A percentile compares a stretch with the other conserved stretches of the same genome.
These are phyloP conservation scores for Ptychoptera albimana DNA, from an alignment of 2,888 invertebrate species.

Conservation along the genomic window DNA sequence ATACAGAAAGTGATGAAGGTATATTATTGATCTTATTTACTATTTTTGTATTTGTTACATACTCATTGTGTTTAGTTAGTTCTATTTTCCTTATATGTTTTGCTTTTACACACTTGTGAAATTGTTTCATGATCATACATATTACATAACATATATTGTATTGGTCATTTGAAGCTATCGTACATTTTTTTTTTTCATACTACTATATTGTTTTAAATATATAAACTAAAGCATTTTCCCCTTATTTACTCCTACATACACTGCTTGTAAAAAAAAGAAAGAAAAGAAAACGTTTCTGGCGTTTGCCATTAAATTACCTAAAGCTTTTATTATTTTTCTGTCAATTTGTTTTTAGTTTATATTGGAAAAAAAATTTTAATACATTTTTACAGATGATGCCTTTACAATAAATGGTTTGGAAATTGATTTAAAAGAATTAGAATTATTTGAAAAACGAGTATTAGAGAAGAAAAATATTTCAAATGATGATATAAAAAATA, in stretches of 20 bases:
- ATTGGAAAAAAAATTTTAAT: conserved; percentile 5
- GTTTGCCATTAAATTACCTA: neutral
- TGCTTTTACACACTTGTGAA: conserved; percentile 6
- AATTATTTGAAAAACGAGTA: conserved; percentile 24
- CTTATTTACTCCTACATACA: no score
- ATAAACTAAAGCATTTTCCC: no score
- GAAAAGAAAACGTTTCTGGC: no score
- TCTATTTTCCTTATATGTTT: neutral
- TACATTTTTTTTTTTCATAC: no score
- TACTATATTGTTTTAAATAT: no score
- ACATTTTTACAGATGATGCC: conserved; percentile 14
- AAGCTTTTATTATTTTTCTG: neutral
- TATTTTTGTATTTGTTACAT: no score
- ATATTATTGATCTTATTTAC: no score
- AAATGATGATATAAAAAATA: neutral
- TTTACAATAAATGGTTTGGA: conserved; percentile 31
- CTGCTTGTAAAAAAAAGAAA: no score
- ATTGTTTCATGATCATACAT: conserved; percentile 1
- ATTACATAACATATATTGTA: no score
- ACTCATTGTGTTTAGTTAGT: no score
- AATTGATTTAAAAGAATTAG: conserved; percentile 31
- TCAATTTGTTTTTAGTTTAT: no score
- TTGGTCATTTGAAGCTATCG: no score
- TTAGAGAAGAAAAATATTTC: conserved; percentile 16
- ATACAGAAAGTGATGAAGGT: conserved; percentile 59